Evolutionary conservation across 2,888 invertebrate genomes (phyloP).

Genomic region (Schizotus pectinicornis): DNA sequence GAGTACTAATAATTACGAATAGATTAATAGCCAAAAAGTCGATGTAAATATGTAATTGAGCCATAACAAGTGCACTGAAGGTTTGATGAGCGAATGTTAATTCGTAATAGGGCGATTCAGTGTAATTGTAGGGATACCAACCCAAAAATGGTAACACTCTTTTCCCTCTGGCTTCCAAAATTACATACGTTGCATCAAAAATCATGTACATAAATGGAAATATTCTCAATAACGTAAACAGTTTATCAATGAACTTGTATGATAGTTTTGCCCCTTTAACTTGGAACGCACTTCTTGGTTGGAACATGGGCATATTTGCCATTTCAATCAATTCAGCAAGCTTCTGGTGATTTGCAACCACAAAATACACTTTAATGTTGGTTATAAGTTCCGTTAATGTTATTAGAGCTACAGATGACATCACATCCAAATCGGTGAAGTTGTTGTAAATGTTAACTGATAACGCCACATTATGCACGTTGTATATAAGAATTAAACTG

Average conservation of each 20-base stretch:
- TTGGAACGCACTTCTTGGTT: conserved; percentile 8
- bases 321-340: not conserved
- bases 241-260: conserved; percentile 1
- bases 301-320: not conserved
- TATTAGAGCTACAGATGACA: conserved; percentile 5
- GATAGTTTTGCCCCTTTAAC: not conserved
- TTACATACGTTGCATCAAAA: no score
- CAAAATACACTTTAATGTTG: conserved; percentile 3
- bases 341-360: not conserved
- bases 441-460: not conserved
- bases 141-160: conserved; percentile 9
- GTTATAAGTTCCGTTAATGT: conserved; percentile 3
- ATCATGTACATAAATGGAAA: no score
- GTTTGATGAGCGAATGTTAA: conserved; percentile 7
- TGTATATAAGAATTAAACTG: not conserved
- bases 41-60: not conserved
- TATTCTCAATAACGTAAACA: not conserved
- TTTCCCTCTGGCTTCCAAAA: not conserved
- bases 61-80: not conserved
- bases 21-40: conserved; percentile 3
- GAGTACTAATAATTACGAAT: not conserved
- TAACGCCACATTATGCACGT: conserved; percentile 7
- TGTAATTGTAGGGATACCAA: conserved; percentile 10
- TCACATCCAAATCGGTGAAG: conserved; percentile 1
- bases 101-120: conserved; percentile 9